A percentile compares a stretch with the other conserved stretches of the same genome.
Evolutionary conservation across 2,888 invertebrate genomes (phyloP).

Genomic region (Ichneumon xanthorius): DNA sequence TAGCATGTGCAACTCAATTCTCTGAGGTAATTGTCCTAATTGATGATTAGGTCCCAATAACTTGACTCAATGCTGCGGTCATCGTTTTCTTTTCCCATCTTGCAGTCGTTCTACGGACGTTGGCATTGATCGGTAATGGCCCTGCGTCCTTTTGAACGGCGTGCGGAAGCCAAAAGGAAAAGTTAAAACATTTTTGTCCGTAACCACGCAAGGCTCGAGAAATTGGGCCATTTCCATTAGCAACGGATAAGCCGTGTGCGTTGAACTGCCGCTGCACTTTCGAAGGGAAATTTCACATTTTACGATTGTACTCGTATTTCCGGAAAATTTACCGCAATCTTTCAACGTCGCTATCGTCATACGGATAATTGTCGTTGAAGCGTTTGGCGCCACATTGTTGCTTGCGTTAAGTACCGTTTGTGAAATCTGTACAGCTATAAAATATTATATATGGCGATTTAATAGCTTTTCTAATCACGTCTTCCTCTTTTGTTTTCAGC

Average conservation of each 20-base stretch:
- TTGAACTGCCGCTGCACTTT: background rate
- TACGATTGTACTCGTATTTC: background rate
- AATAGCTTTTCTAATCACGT: slow-evolving; percentile 12
- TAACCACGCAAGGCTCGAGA: background rate
- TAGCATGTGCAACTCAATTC: too few relatives aligned
- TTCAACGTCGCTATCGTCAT: background rate
- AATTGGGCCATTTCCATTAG: background rate
- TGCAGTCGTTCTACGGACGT: too few relatives aligned
- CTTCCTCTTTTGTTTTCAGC: slow-evolving; percentile 74
- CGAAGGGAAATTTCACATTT: slow-evolving; percentile 11
- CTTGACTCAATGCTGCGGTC: too few relatives aligned
- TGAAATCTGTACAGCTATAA: background rate
- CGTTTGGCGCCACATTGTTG: background rate
- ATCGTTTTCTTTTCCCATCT: too few relatives aligned
- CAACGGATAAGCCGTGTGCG: background rate
- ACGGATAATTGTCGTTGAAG: background rate
- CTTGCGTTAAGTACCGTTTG: slow-evolving; percentile 20
- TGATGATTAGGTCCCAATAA: too few relatives aligned
- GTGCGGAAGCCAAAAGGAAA: too few relatives aligned
- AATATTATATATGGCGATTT: background rate
- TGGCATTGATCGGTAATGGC: too few relatives aligned
- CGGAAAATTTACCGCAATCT: slow-evolving; percentile 3
- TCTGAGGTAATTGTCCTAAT: too few relatives aligned
- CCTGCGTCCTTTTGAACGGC: too few relatives aligned
- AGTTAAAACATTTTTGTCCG: too few relatives aligned